Conservation (phyloP, 1,140 invertebrate genomes). For the Neodiprion virginianus region DNA sequence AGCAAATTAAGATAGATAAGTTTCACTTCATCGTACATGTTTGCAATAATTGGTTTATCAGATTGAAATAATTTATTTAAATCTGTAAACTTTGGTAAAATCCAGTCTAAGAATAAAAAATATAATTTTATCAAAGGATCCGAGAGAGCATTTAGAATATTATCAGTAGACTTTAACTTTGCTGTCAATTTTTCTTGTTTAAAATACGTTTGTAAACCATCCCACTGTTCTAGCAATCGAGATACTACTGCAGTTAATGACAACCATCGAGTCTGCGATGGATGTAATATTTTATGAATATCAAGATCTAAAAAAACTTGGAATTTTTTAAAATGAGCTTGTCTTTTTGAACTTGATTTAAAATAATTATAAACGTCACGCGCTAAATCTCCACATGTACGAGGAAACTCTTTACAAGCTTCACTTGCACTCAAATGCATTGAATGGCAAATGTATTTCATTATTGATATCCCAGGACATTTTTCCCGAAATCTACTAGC, state of each 20-base stretch:
- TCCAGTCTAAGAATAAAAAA: slow-evolving; percentile 26
- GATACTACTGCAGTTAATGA: slow-evolving; percentile 26
- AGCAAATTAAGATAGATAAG: slow-evolving; percentile 14
- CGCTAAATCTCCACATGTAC: slow-evolving; percentile 42
- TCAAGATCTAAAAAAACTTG: slow-evolving; percentile 26
- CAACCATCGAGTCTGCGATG: slow-evolving; percentile 33
- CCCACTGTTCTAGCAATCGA: slow-evolving; percentile 31
- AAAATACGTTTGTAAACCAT: slow-evolving; percentile 25
- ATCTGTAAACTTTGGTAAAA: slow-evolving; percentile 21
- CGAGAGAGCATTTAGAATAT: slow-evolving; percentile 22
- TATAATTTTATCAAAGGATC: slow-evolving; percentile 30
- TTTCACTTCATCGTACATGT: slow-evolving; percentile 8
- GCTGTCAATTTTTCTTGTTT: slow-evolving; percentile 18
- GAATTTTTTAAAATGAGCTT: slow-evolving; percentile 35
- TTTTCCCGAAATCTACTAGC: slow-evolving; percentile 24
- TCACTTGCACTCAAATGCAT: slow-evolving; percentile 26
- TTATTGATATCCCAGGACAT: slow-evolving; percentile 16
- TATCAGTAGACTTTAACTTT: slow-evolving; percentile 24
- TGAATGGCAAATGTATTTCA: slow-evolving; percentile 28
- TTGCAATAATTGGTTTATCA: slow-evolving; percentile 6
- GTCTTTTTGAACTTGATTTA: slow-evolving; percentile 45
- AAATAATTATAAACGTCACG: slow-evolving; percentile 44
- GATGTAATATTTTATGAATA: slow-evolving; percentile 28
- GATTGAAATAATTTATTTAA: slow-evolving; percentile 20
- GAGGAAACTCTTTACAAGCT: slow-evolving; percentile 36